These are phyloP conservation scores for Oeneis ivallda DNA, from an alignment of 2,888 invertebrate genomes.

Conservation along the genomic window DNA sequence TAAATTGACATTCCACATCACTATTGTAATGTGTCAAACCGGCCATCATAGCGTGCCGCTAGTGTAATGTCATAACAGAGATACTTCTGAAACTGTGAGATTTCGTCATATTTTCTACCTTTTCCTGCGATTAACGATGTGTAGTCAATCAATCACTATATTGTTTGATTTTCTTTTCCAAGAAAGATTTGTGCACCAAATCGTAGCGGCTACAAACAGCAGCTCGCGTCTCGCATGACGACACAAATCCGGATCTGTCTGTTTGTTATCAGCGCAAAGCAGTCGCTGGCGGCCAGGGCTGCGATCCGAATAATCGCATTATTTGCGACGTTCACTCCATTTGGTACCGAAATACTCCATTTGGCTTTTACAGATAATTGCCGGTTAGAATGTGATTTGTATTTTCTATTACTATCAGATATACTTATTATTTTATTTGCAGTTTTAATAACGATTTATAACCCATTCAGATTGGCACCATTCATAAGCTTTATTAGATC, in stretches of 20 bases:
- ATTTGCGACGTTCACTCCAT: conserved; percentile 65
- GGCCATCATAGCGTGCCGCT: no score
- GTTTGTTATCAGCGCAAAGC: conserved; percentile 80
- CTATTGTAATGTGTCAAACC: no score
- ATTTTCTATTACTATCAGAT: background rate
- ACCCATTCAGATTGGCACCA: no score
- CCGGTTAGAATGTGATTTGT: conserved; percentile 14
- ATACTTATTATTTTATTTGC: no score
- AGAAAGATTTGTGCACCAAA: conserved; percentile 14
- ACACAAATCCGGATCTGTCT: conserved; percentile 81
- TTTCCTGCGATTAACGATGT: no score
- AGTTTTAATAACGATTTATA: no score
- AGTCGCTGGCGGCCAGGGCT: conserved; percentile 67
- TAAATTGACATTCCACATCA: no score
- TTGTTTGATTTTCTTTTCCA: conserved; percentile 16
- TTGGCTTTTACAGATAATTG: conserved; percentile 28
- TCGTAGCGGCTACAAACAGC: conserved; percentile 26
- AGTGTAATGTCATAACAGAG: no score
- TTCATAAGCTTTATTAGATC: no score
- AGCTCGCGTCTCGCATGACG: conserved; percentile 66
- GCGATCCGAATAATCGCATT: conserved; percentile 67
- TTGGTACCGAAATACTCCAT: conserved; percentile 46
- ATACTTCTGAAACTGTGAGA: no score
- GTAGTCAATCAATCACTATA: background rate
- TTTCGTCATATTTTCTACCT: no score